These are phyloP conservation scores for Phymanthus crucifer DNA, from an alignment of 92 coral and sea anemone genomes.

Conservation along the genomic window DNA sequence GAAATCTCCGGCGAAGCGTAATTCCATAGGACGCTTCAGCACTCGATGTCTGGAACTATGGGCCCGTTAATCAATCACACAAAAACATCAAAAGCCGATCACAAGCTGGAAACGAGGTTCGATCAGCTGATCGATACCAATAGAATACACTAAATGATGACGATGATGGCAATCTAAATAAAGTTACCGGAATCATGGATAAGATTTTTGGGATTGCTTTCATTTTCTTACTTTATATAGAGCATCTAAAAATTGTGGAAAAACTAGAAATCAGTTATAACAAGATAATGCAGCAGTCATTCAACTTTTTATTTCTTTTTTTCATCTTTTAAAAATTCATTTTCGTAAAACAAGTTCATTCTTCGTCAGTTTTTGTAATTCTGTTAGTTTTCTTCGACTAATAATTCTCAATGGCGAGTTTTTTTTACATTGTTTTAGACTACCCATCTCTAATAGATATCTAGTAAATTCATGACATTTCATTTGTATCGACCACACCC, in stretches of 20 bases:
- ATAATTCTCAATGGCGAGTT: background rate
- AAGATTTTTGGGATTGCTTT: no score
- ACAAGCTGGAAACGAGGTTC: no score
- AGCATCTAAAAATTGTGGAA: background rate
- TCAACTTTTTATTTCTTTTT: background rate
- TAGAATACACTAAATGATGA: no score
- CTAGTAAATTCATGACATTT: background rate
- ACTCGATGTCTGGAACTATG: no score
- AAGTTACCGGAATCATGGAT: no score
- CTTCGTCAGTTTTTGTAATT: background rate
- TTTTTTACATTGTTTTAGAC: background rate
- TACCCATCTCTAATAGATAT: background rate
- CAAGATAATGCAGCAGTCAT: background rate
- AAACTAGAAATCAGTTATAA: background rate
- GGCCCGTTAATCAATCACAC: no score
- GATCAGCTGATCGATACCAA: no score
- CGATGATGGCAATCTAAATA: no score
- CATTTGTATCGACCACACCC: background rate
- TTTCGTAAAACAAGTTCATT: background rate
- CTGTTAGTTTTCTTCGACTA: background rate
- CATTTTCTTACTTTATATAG: no score
- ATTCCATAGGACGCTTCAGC: no score
- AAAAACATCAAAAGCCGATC: no score
- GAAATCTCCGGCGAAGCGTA: no score
- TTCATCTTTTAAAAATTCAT: background rate